Evolutionary conservation across 2,888 invertebrate genomes (phyloP), one percentile per base, ranked within the genome.

Genomic region (Erebia ligea): DNA sequence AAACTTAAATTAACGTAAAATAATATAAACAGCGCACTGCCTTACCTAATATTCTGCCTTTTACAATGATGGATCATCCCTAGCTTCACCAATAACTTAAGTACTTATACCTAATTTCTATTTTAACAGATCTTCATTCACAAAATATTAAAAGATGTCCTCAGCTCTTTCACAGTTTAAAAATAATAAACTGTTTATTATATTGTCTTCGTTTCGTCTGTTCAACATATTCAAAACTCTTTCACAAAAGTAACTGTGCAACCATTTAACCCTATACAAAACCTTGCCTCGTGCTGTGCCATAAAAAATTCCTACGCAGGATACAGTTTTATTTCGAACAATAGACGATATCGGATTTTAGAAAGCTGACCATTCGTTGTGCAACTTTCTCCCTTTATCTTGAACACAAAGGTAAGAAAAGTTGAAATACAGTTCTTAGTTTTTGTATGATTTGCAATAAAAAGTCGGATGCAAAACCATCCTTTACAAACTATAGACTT

Each of bases 321-420:
- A 77, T 80, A 85, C 77, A 79, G 81, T 85, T 83, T 81, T 81
- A 84, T 82, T 84, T 81, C 79, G 77, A 83, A 86, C 82, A 83
- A 83, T 80, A 78, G 84, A 82, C 80, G 84, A 86, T 86, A 86
- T 87, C 82, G 84, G 84, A 89, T 87, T 86, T 88, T 91, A 90
- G 90, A 91, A 91, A 92, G 91, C 88, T 87, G 86, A 84, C 85
- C 86, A 84, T 87, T 75, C 77, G 76, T 85, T 92, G 91, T 82
- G 86, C 90, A 92, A 92, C 92, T 92, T 91, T 92, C 92, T 91
- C 87, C 88, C 85, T 92, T 90, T 90, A 89, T 91, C 84, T 84
- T 76, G 73, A 80, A 82, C 82, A 82, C 82, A 91, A 91, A 89
- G 86, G 85, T 86, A 86, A 84, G 81, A 83, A 84, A 86, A 85